Percentiles rank a stretch among this genome's conserved stretches.
Evolutionary conservation across 1,140 invertebrate species (phyloP).

Genomic region (Pseudomyrmex dendroicus): DNA sequence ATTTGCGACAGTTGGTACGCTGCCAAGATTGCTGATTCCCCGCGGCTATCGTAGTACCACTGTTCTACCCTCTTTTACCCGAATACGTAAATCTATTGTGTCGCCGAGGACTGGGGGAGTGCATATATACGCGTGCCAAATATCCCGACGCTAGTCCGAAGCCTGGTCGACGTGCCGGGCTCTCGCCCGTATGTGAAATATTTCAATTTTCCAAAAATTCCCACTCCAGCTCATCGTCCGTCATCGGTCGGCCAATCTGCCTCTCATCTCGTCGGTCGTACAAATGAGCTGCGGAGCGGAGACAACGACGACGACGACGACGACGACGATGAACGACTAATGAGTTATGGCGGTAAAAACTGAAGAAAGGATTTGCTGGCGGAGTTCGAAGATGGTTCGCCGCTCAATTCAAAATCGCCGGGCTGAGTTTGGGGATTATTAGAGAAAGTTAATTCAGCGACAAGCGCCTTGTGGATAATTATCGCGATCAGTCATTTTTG

Average conservation of each 20-base stretch:
- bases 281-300: conserved; percentile 60
- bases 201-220: conserved; percentile 76
- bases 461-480: conserved; percentile 6
- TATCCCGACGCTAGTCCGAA: conserved; percentile 61
- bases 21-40: conserved; percentile 79
- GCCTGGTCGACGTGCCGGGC: conserved; percentile 29
- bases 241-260: conserved; percentile 55
- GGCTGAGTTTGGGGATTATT: conserved; percentile 28
- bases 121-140: conserved; percentile 75
- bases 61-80: conserved; percentile 76
- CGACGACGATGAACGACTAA: conserved; percentile 49
- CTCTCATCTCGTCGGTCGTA: conserved; percentile 1
- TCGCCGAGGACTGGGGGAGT: conserved; percentile 68
- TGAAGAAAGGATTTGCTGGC: conserved; percentile 23
- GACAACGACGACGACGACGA: conserved; percentile 28
- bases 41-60: conserved; percentile 78
- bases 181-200: conserved; percentile 60
- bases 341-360: conserved; percentile 57
- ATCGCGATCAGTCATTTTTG: conserved; percentile 18
- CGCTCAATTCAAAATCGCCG: conserved; percentile 19
- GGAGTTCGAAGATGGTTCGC: conserved; percentile 18
- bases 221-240: conserved; percentile 27
- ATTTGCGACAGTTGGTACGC: conserved; percentile 77
- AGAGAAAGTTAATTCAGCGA: conserved; percentile 8
- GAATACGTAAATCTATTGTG: conserved; percentile 80